A percentile compares a stretch with the other conserved stretches of the same genome.
Evolutionary conservation across 1,140 invertebrate species (phyloP).

Genomic region (Drosophila sucinea): DNA sequence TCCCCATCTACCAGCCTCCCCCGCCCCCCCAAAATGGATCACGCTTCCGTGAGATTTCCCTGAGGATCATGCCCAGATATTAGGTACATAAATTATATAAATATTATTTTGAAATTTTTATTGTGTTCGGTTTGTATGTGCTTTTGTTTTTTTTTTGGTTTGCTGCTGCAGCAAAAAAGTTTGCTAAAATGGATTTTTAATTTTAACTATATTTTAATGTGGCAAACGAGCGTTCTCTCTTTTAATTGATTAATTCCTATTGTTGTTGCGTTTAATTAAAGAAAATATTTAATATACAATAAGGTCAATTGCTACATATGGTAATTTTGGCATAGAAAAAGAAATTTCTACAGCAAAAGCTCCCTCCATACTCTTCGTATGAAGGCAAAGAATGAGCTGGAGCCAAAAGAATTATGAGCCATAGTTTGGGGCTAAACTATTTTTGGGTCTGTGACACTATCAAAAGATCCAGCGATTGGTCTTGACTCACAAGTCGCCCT

Average conservation of each 20-base stretch:
- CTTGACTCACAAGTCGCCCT: slow-evolving; percentile 30
- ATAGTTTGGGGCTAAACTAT: slow-evolving; percentile 33
- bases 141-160: neutral
- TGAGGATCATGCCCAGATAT: slow-evolving; percentile 7
- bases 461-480: slow-evolving; percentile 16
- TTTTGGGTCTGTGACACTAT: slow-evolving; percentile 64
- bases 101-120: slow-evolving; percentile 1
- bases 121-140: neutral
- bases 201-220: slow-evolving; percentile 79
- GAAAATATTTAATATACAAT: slow-evolving; percentile 71
- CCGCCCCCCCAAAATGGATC: neutral
- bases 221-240: slow-evolving; percentile 68
- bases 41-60: neutral
- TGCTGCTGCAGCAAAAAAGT: slow-evolving; percentile 22
- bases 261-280: slow-evolving; percentile 70
- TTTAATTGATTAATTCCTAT: slow-evolving; percentile 77
- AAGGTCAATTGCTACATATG: slow-evolving; percentile 78
- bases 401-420: neutral
- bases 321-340: slow-evolving; percentile 61
- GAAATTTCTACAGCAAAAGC: slow-evolving; percentile 43
- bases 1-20: neutral
- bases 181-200: slow-evolving; percentile 73
- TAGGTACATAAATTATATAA: neutral
- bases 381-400: neutral
- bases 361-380: slow-evolving; percentile 12